Evolutionary conservation across 2,113 vertebrate species (phyloP), one percentile per base, ranked within the genome.

Genomic region (Pantherophis guttatus): DNA sequence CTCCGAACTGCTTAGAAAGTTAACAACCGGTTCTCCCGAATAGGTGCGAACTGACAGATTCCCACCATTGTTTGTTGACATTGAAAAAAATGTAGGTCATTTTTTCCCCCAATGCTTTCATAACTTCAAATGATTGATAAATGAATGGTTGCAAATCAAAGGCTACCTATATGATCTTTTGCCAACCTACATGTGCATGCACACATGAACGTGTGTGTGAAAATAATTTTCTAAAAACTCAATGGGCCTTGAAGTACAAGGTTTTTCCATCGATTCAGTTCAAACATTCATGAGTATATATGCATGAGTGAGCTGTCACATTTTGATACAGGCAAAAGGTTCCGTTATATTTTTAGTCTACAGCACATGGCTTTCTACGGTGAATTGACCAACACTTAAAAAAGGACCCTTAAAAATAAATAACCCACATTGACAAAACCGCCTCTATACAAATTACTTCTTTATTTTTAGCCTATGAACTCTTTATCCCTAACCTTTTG

Each of bases 401-500:
- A 8, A 24, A 1, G 26, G 2, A 54, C 26, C 58, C 6, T 26
- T 87, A 21, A 44, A 81, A 81, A 44, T 95, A 95, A 96, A 94
- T 94, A 24, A 57, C 92, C 8, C 26, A 93, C 86, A 29, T 3
- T 89, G 7, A 88, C 87, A n/a, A 88, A 95, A n/a, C 10, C 4
- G 89, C 87, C 55, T 95, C 3, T 3, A 90, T 58, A 50, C 0
- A 8, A 93, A 93, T 88, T 62, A 87, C 50, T 94, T 75, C 59
- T 92, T 89, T 92, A 90, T 94, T 96, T 97, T 96, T 94, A 48
- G 65, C 59, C 92, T 44, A 89, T 87, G 1, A 94, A 94, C 94
- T 95, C 23, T 87, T 96, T 93, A 91, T 19, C 52, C 1, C 90
- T 95, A 96, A 94, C n/a, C 85, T 96, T 95, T 97, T 95, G 92